These are phyloP conservation scores for Triops cancriformis DNA, from an alignment of 1,140 invertebrate species.

Conservation along the genomic window DNA sequence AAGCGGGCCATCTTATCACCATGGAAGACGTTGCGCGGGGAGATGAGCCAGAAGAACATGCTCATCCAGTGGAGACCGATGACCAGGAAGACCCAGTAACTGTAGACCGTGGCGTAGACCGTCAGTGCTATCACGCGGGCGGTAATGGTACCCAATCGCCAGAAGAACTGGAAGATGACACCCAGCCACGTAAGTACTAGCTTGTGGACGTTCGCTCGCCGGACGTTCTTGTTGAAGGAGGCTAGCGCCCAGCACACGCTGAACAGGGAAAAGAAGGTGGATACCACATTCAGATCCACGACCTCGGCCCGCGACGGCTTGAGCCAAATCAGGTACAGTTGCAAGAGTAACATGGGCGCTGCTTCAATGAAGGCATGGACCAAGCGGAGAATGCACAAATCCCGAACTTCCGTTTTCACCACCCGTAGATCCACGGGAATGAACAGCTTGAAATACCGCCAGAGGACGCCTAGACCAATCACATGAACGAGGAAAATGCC, in stretches of 20 bases:
- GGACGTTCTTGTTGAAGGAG: conserved; percentile 80
- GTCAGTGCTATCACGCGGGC: conserved; percentile 69
- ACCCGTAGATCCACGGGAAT: conserved; percentile 71
- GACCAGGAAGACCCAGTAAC: conserved; percentile 71
- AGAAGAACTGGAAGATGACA: conserved; percentile 72
- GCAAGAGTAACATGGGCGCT: conserved; percentile 74
- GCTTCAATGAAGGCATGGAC: conserved; percentile 80
- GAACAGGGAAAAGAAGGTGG: conserved; percentile 67
- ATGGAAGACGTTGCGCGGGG: conserved; percentile 72
- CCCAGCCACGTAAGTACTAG: conserved; percentile 80
- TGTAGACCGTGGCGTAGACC: conserved; percentile 75
- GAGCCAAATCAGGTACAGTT: conserved; percentile 58
- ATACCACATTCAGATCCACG: conserved; percentile 69
- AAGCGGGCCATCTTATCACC: conserved; percentile 59
- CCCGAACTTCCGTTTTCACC: conserved; percentile 72
- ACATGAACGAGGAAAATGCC: conserved; percentile 54
- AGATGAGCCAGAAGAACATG: conserved; percentile 77
- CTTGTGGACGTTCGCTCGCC: conserved; percentile 66
- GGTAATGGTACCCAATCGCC: conserved; percentile 76
- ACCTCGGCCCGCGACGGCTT: conserved; percentile 46
- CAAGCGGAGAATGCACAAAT: conserved; percentile 66
- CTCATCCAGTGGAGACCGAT: conserved; percentile 70
- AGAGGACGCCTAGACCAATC: conserved; percentile 71
- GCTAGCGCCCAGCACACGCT: conserved; percentile 83
- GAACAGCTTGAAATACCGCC: conserved; percentile 79